Conservation (phyloP, 2,113 vertebrate genomes). For the Semnornis frantzii region DNA sequence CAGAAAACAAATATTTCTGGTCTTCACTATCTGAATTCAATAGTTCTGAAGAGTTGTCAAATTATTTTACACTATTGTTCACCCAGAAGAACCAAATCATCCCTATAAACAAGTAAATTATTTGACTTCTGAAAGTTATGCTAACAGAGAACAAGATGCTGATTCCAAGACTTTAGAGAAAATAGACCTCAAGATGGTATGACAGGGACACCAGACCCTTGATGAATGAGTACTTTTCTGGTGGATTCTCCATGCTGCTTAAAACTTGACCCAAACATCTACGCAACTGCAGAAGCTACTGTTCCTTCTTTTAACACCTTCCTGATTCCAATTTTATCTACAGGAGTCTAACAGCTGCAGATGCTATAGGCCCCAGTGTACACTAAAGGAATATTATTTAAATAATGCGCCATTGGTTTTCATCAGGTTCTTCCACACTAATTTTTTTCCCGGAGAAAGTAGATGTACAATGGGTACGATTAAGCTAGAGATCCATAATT, state of each 20-base stretch:
- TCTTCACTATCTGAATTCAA: background rate
- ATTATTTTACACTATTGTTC: background rate
- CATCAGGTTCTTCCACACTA: background rate
- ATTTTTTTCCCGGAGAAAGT: background rate
- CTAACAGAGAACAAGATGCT: background rate
- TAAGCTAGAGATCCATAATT: background rate
- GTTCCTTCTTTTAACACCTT: background rate
- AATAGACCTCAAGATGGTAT: background rate
- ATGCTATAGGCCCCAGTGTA: background rate
- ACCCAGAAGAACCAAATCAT: background rate
- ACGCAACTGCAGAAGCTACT: background rate
- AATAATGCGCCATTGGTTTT: background rate
- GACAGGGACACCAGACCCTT: background rate
- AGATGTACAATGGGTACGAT: background rate
- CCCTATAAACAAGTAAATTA: background rate
- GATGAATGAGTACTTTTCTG: background rate
- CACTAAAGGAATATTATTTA: background rate
- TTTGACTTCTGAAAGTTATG: background rate
- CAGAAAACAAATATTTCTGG: background rate
- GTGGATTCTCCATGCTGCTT: background rate
- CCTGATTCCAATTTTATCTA: background rate
- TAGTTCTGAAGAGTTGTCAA: background rate
- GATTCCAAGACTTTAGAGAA: background rate
- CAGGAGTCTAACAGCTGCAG: background rate
- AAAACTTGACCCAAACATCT: background rate